phyloP scores from a whole-genome alignment of 1,140 invertebrate species.

The Monomorium pharaonis region DNA sequence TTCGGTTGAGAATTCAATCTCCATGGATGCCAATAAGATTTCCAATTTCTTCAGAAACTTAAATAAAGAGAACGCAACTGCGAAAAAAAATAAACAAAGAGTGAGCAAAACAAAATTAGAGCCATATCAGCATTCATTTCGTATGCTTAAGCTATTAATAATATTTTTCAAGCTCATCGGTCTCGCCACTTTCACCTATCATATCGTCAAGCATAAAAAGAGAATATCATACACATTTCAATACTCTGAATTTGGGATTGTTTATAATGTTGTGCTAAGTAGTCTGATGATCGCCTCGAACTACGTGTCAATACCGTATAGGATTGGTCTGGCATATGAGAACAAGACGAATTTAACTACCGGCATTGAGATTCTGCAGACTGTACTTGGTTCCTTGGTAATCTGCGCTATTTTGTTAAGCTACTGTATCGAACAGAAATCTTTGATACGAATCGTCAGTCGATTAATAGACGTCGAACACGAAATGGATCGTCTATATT shows the following conservation, averaged over 20 bases:
- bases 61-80: neutral
- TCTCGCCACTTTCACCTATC: constrained; percentile 49
- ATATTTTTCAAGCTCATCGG: constrained; percentile 61
- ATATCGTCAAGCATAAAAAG: neutral
- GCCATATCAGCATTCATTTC: neutral
- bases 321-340: neutral
- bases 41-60: neutral
- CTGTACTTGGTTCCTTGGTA: neutral
- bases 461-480: neutral
- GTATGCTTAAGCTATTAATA: neutral
- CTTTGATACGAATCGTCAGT: constrained; percentile 34
- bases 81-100: neutral
- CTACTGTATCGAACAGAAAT: constrained; percentile 26
- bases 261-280: constrained; percentile 51
- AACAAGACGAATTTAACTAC: neutral
- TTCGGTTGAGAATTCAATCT: neutral
- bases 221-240: neutral
- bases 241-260: constrained; percentile 2
- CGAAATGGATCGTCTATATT: neutral
- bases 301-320: constrained; percentile 1
- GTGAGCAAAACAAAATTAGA: neutral
- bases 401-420: constrained; percentile 8
- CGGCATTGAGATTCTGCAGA: constrained; percentile 32
- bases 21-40: neutral
- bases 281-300: neutral